These are phyloP conservation scores for Malacoraja senta DNA, from an alignment of 2,797 vertebrate genomes.

Conservation along the genomic window DNA sequence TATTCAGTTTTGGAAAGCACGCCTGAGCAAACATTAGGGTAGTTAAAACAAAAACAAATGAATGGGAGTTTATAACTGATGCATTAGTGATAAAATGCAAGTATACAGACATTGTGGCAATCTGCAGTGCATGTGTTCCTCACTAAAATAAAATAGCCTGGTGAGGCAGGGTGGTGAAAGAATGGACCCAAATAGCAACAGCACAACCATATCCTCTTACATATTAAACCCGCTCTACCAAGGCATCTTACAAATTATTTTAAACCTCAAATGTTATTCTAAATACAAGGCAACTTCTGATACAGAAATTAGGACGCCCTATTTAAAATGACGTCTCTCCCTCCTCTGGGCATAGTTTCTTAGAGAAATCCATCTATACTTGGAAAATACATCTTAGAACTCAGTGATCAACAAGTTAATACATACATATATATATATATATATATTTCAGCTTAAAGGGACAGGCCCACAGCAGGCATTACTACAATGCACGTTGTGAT, in stretches of 20 bases:
- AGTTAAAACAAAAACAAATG: not conserved
- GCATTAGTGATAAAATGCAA: not conserved
- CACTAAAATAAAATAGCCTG: not conserved
- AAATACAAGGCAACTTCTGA: slow-evolving; percentile 5
- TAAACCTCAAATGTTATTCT: not conserved
- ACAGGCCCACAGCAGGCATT: not conserved
- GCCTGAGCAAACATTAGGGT: not conserved
- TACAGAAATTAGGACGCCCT: slow-evolving; percentile 13
- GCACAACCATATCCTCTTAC: not conserved
- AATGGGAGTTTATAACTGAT: not conserved
- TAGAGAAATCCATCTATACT: not conserved
- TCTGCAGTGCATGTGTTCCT: not conserved
- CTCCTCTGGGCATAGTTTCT: not conserved
- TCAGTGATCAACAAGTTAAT: not conserved
- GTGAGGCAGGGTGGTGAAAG: not conserved
- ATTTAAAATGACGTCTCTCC: not conserved
- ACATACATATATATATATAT: not conserved
- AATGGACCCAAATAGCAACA: not conserved
- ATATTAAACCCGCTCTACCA: not conserved
- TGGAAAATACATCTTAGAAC: not conserved
- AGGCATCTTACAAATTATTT: slow-evolving; percentile 1
- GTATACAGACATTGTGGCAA: not conserved
- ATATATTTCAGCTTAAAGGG: not conserved
- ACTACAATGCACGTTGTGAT: not conserved
- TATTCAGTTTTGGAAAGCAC: not conserved